phyloP scores from a whole-genome alignment of 2,888 invertebrate genomes.

The Stramonita haemastoma region DNA sequence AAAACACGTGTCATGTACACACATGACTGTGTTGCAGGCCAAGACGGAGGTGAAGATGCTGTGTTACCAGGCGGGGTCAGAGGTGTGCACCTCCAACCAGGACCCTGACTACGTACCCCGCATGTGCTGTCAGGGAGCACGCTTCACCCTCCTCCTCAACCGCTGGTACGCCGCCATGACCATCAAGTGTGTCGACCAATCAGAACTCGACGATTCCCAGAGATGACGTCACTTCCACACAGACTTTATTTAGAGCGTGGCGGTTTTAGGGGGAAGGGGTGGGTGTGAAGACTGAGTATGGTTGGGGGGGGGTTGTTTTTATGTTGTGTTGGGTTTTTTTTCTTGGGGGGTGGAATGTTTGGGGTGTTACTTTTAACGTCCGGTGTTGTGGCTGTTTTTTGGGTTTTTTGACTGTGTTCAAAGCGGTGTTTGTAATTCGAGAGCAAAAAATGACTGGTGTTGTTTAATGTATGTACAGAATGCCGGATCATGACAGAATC shows the following conservation, averaged over 20 bases:
- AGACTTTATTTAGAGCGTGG: neutral
- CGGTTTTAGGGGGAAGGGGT: no score
- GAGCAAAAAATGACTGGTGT: no score
- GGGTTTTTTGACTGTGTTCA: neutral
- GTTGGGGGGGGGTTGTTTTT: no score
- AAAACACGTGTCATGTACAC: no score
- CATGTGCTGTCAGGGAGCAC: conserved; percentile 55
- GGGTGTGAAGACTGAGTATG: no score
- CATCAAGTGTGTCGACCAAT: conserved; percentile 52
- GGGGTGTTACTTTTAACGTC: neutral
- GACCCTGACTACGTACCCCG: conserved; percentile 58
- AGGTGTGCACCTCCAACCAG: conserved; percentile 55
- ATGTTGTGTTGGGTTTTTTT: no score
- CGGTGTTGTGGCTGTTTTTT: neutral
- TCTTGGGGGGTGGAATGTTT: no score
- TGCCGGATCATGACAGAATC: no score
- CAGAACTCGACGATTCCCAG: conserved; percentile 13
- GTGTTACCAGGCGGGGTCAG: conserved; percentile 54
- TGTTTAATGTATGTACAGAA: no score
- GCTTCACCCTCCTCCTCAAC: conserved; percentile 53
- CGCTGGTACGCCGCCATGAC: conserved; percentile 57
- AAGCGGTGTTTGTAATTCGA: no score
- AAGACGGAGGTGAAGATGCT: conserved; percentile 48
- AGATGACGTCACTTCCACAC: conserved; percentile 38
- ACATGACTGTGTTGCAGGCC: conserved; percentile 45